Base-by-base conservation (phyloP, 2,797 vertebrate genomes). In the Neomorphus geoffroyi region DNA sequence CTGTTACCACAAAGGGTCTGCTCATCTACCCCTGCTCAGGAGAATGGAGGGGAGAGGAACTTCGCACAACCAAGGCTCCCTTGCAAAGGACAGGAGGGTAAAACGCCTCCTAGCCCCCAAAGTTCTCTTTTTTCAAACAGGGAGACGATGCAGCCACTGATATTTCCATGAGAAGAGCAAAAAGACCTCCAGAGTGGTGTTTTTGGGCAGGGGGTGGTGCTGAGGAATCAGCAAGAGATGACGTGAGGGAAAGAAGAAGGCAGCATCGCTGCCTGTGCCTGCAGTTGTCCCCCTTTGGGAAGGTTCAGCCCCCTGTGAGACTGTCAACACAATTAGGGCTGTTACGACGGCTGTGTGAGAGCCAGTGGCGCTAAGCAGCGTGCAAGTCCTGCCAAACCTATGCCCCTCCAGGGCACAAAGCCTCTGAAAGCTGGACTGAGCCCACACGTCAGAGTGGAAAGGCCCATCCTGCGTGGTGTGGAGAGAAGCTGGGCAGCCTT, bases 301-400 rank as follows among this genome's bases (percentile, higher is more conserved):
- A 67, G 33, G n/a, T 57, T 45, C 27, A 35, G 24, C 32, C 12
- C 9, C 30, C 11, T 1, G 0, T 56, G 79, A 85, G 51, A 12
- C 24, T 30, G 53, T 70, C 41, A 46, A 9, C 0, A 1, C 1
- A 4, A 74, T 46, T 1, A 9, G n/a, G 45, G 48, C 17, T 64
- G 71, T 74, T 27, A 13, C 1, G 1, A 24, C 0, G 3, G 48
- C 67, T 48, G 26, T 0, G 2, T 9, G 41, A 56, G 22, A 90
- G 67, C 74, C 1, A 0, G 22, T 0, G 7, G 75, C 0, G 0
- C 73, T 19, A 35, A 80, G 57, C 80, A 74, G 65, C 0, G 0
- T 4, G 13, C 0, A 0, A 87, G 27, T 8, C 50, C 60, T 80
- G 75, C 64, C 82, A 74, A 60, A 84, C 27, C 43, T 27, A 4